Base-by-base conservation (phyloP, 1,140 invertebrate species). In the Venustaconcha ellipsiformis region DNA sequence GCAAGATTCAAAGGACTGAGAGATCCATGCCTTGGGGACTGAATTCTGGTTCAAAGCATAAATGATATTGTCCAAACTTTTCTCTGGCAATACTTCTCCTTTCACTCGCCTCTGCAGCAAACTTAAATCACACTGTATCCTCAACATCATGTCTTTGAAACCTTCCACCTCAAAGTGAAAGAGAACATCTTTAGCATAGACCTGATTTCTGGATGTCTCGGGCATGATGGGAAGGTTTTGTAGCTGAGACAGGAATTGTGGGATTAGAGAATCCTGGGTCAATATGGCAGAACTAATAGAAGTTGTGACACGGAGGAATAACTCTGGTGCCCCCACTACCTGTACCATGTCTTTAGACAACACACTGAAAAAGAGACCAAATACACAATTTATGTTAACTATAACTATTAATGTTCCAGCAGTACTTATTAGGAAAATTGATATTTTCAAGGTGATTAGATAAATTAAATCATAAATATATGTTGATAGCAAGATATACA, bases 291-390 rank as follows among this genome's bases (percentile, higher is more conserved):
- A 66, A 65, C 70, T 73, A 20, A 66, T 71, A 20, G 72, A 74
- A 12, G 63, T 74, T 59, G 72, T 82, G 15, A 84, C 82, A 30
- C 76, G 66, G 60, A 83, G 78, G 57, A 88, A 75, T 18, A 87
- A 76, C 68, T 88, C 86, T 14, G 87, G 86, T 20, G 84, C 84
- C 57, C 87, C 87, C 59, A 84, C 83, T 17, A 83, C 84, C 64
- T 87, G 86, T 14, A 86, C 79, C 77, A 88, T 75, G 67, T 88
- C 86, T 72, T 80, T 82, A 14, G 76, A 70, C 26, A 87, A 63
- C 14, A 84, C 81, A 70, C 87, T 88, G 74, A 59, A 77, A 79
- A 67, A 63, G 12, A 70, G 48, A 64, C 26, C n/a, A 68, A 58
- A n/a, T 14, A 62, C 30, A 62, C 4, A 26, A 23, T 26, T 23